Base-by-base conservation (phyloP, 2,113 vertebrate species). In the Microtus ochrogaster region DNA sequence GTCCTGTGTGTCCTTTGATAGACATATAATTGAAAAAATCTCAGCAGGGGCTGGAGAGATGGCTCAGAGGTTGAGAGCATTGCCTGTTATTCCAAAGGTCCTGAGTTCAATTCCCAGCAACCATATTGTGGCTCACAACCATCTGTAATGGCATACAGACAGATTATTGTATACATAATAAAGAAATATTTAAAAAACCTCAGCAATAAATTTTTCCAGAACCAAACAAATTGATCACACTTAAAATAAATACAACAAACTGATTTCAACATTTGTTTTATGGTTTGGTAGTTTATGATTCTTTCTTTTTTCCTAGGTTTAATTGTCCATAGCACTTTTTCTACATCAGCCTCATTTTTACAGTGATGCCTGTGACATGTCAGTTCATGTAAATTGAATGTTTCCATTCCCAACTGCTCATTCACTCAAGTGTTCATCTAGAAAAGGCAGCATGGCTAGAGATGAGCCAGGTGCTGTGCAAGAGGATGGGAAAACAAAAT, bases 251-350 rank as follows among this genome's bases (percentile, higher is more conserved):
- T 41, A 22, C 16, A 61, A 30, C 7, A 83, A 89, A 86, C 16
- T 74, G 44, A 78, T 92, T 92, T n/a, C 82, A 86, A 92, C 77
- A 73, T 91, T 89, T 74, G n/a, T 88, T 49, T 91, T 55, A 79
- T 91, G 12, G 17, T 61, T 52, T 36, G 19, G 10, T 78, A 66
- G 58, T 92, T 92, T 94, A 52, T 52, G 66, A 66, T 79, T 74
- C 39, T 92, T 72, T 30, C 33, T 91, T 41, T 91, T 78, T n/a
- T n/a, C n/a, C n/a, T 41, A 47, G 33, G 49, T 85, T 95, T 77
- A 65, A 78, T 30, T 77, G 63, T 94, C 73, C n/a, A 36, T 1
- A 76, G 70, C 16, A 8, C 76, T 92, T 95, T 95, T 49, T 49
- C 13, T 84, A 79, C 68, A 89, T 78, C 44, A 89, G 21, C 26